Base-by-base conservation (phyloP, 2,113 vertebrate species). In the Calidris pygmaea region DNA sequence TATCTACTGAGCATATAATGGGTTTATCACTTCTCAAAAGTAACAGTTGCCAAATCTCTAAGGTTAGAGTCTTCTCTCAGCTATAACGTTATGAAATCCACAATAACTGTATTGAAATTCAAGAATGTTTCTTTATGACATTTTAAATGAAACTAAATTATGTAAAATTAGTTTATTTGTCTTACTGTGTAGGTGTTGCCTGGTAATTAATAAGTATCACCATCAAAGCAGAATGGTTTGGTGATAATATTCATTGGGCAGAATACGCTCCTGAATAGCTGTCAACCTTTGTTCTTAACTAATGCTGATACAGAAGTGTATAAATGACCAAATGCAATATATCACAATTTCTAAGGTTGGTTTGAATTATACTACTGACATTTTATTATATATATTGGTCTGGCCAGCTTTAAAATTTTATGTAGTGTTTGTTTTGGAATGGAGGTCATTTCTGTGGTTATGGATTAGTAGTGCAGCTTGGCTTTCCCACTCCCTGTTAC, bases 391-490 rank as follows among this genome's bases (percentile, higher is more conserved):
- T 85, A 83, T 80, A 82, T 74, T 75, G 39, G 35, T 65, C 86
- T 82, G 70, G 84, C 41, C 53, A 59, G 73, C 68, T 92, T 90
- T 91, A 95, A 96, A 92, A 89, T 94, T 85, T 93, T 95, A 93
- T 95, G 87, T 85, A 85, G 90, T 86, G 62, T 95, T 97, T 95
- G 74, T 91, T 95, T 93, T 95, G 91, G 84, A 94, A 92, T 95
- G 75, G 67, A 95, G 92, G 95, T 81, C 39, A 96, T 93, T 97
- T 89, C 95, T 92, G 87, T 94, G 86, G 76, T 91, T 96, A 93
- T 94, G 84, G 74, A 91, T 97, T 93, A 96, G 87, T 37, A 82
- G 92, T 34, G 68, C 70, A 90, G 80, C 89, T 90, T 90, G 82
- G 89, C 62, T 97, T 93, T 93, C 92, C 76, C 77, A 81, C 81